Evolutionary conservation across 2,797 vertebrate genomes (phyloP).

Genomic region (Hephaestus fuliginosus): DNA sequence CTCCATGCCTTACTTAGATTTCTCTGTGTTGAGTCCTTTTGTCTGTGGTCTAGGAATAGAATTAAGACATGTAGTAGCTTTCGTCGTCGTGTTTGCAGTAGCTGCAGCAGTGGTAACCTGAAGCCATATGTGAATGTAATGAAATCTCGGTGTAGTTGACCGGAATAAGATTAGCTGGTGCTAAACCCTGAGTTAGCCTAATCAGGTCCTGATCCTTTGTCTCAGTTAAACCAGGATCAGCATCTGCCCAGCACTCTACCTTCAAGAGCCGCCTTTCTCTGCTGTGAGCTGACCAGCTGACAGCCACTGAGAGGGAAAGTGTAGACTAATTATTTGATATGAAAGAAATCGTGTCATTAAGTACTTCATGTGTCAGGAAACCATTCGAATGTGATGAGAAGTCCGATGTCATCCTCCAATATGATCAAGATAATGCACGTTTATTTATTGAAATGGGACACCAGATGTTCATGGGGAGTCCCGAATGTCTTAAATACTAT

Average conservation of each 20-base stretch:
- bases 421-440: not conserved
- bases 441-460: not conserved
- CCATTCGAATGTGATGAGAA: too few relatives aligned
- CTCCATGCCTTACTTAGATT: not conserved
- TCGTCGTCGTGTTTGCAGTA: not conserved
- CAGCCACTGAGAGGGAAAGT: not conserved
- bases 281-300: slow-evolving; percentile 24
- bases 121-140: slow-evolving; percentile 45
- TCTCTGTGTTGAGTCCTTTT: not conserved
- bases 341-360: not conserved
- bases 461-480: not conserved
- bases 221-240: slow-evolving; percentile 73
- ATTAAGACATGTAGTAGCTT: not conserved
- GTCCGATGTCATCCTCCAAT: not conserved
- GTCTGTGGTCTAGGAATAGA: not conserved
- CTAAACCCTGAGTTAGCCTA: slow-evolving; percentile 72
- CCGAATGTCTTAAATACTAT: not conserved
- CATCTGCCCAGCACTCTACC: slow-evolving; percentile 15
- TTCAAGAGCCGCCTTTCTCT: slow-evolving; percentile 33
- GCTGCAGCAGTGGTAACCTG: slow-evolving; percentile 3
- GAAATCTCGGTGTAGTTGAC: slow-evolving; percentile 69
- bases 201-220: slow-evolving; percentile 74
- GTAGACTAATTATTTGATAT: too few relatives aligned
- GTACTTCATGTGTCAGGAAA: not conserved
- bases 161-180: slow-evolving; percentile 72